These are phyloP conservation scores for Spinibarbus caldwelli DNA, from an alignment of 2,797 vertebrate genomes.

Conservation along the genomic window DNA sequence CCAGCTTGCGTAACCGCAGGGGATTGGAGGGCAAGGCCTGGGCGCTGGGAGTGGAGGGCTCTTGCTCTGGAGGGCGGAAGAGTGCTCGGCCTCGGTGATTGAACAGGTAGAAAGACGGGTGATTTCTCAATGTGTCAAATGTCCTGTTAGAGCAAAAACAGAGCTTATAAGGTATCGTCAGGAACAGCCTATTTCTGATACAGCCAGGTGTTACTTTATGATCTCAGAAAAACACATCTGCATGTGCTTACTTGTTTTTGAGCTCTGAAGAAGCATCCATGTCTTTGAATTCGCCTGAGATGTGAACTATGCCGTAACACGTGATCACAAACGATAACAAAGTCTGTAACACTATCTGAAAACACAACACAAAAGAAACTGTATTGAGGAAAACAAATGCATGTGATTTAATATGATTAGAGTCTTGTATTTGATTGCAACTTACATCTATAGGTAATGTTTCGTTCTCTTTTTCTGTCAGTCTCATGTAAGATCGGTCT, in stretches of 20 bases:
- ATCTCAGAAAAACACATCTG: neutral
- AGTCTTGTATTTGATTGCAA: conserved; percentile 37
- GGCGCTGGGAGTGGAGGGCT: conserved; percentile 80
- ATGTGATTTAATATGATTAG: neutral
- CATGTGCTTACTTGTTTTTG: conserved; percentile 90
- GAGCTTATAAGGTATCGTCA: neutral
- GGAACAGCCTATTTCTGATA: neutral
- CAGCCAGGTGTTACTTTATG: neutral
- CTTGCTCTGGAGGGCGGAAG: conserved; percentile 85
- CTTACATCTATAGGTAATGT: conserved; percentile 96
- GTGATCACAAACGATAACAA: conserved; percentile 94
- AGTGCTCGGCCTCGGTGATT: conserved; percentile 94
- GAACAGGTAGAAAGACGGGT: conserved; percentile 98
- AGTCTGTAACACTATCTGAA: conserved; percentile 96
- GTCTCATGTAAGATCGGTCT: conserved; percentile 97
- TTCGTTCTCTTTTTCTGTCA: conserved; percentile 97
- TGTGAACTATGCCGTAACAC: conserved; percentile 96
- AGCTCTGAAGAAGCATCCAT: conserved; percentile 99
- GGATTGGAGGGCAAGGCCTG: conserved; percentile 87
- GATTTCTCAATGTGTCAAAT: conserved; percentile 97
- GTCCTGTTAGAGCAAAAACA: conserved; percentile 80
- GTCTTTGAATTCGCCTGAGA: conserved; percentile 97
- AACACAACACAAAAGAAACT: conserved; percentile 42
- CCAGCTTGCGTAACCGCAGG: conserved; percentile 92
- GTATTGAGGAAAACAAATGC: neutral